These are phyloP conservation scores for Maniola jurtina DNA, from an alignment of 1,140 invertebrate genomes.

Conservation along the genomic window DNA sequence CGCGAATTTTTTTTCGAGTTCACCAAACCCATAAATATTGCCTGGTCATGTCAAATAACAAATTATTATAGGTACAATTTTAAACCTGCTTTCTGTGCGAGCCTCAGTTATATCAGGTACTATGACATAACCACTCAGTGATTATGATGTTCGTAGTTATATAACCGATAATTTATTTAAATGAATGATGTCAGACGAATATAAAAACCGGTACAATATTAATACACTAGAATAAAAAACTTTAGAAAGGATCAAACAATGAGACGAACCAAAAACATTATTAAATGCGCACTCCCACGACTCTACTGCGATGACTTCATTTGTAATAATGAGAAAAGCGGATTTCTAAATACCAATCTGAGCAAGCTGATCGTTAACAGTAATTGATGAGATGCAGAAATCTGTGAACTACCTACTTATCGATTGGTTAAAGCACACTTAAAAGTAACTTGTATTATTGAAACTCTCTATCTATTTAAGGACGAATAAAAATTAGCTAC, in stretches of 20 bases:
- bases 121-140: slow-evolving; percentile 17
- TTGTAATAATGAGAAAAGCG: background rate
- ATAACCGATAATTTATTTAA: slow-evolving; percentile 15
- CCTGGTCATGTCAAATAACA: background rate
- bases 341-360: background rate
- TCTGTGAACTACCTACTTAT: too few relatives aligned
- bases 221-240: slow-evolving; percentile 10
- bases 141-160: slow-evolving; percentile 23
- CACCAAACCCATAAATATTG: background rate
- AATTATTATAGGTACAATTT: slow-evolving; percentile 2
- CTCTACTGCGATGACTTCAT: background rate
- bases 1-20: background rate
- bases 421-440: too few relatives aligned
- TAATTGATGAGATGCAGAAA: too few relatives aligned
- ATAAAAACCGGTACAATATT: background rate
- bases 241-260: background rate
- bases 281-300: background rate
- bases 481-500: too few relatives aligned
- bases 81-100: background rate
- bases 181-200: slow-evolving; percentile 14
- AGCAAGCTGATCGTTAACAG: background rate
- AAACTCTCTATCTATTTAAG: too few relatives aligned
- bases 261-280: background rate
- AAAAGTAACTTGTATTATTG: too few relatives aligned
- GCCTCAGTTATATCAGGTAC: background rate